These are phyloP conservation scores for Rhinogobio ventralis DNA, from an alignment of 2,797 vertebrate species.

Conservation along the genomic window DNA sequence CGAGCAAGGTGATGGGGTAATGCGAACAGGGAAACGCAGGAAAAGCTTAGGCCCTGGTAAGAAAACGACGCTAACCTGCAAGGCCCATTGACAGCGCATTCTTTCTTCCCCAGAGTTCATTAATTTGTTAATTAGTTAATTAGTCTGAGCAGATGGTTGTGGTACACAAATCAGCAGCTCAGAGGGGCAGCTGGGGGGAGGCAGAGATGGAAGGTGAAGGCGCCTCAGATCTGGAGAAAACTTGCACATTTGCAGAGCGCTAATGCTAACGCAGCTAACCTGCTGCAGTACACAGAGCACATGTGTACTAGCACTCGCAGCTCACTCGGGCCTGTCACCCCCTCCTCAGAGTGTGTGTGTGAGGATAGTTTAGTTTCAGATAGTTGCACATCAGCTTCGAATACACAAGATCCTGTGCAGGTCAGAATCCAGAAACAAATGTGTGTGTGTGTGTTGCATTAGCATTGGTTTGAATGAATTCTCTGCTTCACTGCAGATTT, in stretches of 20 bases:
- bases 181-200: conserved; percentile 63
- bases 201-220: conserved; percentile 74
- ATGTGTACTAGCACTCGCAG: conserved; percentile 5
- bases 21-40: background rate
- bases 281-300: conserved; percentile 1
- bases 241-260: conserved; percentile 56
- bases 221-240: conserved; percentile 62
- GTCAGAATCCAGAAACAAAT: conserved; percentile 7
- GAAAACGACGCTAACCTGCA: conserved; percentile 17
- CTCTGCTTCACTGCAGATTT: conserved; percentile 76
- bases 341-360: background rate
- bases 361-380: conserved; percentile 24
- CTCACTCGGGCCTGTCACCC: background rate
- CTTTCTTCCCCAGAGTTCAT: conserved; percentile 80
- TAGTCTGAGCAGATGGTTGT: conserved; percentile 81
- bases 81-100: conserved; percentile 69
- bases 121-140: conserved; percentile 80
- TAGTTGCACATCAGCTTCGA: background rate
- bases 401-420: background rate
- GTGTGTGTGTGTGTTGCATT: conserved; percentile 56
- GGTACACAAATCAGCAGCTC: conserved; percentile 77
- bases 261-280: conserved; percentile 12
- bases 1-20: conserved; percentile 20
- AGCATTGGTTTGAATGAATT: conserved; percentile 72
- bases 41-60: conserved; percentile 22